Percentiles rank a stretch among this genome's conserved stretches.
Conservation (phyloP, 2,113 vertebrate genomes). For the Xenopus borealis region DNA sequence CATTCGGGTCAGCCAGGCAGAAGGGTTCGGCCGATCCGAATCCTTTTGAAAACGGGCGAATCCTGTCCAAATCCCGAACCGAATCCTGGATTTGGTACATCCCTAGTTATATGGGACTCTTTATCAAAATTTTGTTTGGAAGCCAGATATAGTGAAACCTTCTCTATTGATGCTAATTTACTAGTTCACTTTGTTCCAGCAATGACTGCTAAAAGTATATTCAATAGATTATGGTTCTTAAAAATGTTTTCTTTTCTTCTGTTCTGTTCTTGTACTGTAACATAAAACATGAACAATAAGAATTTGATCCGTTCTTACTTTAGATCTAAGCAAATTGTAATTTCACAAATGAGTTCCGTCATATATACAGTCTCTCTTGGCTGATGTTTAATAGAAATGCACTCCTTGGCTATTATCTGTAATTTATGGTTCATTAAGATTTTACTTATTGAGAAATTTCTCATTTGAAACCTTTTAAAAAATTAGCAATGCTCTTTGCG, state of each 20-base stretch:
- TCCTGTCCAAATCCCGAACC: no score
- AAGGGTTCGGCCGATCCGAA: no score
- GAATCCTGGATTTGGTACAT: no score
- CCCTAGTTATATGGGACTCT: no score
- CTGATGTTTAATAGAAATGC: background rate
- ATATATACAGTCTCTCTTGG: background rate
- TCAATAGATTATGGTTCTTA: background rate
- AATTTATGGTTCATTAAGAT: slow-evolving; percentile 1
- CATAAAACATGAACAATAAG: background rate
- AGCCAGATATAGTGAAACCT: no score
- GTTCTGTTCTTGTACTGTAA: background rate
- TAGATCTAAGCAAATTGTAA: background rate
- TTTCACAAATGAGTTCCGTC: background rate
- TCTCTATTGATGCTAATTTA: background rate
- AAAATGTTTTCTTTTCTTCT: background rate
- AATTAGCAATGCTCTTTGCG: background rate
- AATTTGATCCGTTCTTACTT: background rate
- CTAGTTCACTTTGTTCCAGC: background rate
- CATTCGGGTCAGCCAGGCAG: no score
- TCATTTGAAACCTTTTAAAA: slow-evolving; percentile 9
- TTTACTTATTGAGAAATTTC: background rate
- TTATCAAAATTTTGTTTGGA: no score
- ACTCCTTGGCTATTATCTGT: slow-evolving; percentile 1
- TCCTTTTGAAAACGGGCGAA: no score
- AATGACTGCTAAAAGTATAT: background rate